Evolutionary conservation across 2,113 vertebrate genomes (phyloP).

Genomic region (Urocolius indicus): DNA sequence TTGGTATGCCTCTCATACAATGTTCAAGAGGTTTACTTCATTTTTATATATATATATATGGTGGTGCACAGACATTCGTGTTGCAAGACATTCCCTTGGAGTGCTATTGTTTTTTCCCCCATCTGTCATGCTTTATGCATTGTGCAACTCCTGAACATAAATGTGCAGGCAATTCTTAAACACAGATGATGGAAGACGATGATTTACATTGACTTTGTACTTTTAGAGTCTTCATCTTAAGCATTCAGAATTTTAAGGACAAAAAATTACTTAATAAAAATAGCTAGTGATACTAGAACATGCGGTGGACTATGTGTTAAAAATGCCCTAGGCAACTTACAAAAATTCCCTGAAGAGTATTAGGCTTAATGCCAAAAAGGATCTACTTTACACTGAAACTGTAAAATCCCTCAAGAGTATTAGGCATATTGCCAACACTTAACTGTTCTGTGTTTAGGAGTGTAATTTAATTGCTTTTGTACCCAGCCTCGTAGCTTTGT

Average conservation of each 20-base stretch:
- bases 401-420: constrained; percentile 31
- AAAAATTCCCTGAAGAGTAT: constrained; percentile 3
- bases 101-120: background rate
- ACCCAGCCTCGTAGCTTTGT: background rate
- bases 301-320: background rate
- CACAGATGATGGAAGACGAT: background rate
- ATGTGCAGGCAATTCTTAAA: background rate
- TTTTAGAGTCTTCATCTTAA: background rate
- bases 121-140: background rate
- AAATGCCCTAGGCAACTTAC: background rate
- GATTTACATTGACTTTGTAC: background rate
- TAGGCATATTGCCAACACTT: constrained; percentile 12
- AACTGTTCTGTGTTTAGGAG: background rate
- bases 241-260: background rate
- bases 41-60: constrained; percentile 43
- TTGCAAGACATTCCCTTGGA: constrained; percentile 2
- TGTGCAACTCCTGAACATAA: background rate
- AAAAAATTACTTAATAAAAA: constrained; percentile 10
- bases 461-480: constrained; percentile 28
- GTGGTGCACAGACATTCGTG: background rate
- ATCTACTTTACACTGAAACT: background rate
- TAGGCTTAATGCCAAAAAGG: background rate
- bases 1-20: background rate
- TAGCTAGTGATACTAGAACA: background rate
- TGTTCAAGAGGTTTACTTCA: background rate